Evolutionary conservation across 1,140 invertebrate species (phyloP).

Genomic region (Adelges cooleyi): DNA sequence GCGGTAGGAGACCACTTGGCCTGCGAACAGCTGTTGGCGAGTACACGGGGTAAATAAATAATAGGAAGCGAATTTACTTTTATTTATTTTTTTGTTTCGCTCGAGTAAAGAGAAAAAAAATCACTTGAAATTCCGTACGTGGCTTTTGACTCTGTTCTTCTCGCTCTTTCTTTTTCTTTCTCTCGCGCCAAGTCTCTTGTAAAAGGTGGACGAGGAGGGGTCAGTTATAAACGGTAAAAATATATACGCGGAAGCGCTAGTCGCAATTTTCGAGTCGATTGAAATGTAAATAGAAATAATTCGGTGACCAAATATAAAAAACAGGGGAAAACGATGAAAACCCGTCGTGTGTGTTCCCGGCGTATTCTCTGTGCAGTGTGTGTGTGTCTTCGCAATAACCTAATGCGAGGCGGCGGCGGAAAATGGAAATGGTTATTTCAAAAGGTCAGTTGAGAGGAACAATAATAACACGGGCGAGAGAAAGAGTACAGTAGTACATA

Average conservation of each 20-base stretch:
- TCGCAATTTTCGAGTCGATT: conserved; percentile 20
- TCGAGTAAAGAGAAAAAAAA: conserved; percentile 4
- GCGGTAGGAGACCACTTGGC: conserved; percentile 13
- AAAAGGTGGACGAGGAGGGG: not conserved
- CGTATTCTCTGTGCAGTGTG: not conserved
- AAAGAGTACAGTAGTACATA: too few species aligned
- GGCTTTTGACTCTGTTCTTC: conserved; percentile 1
- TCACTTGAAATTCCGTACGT: conserved; percentile 15
- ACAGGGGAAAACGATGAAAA: conserved; percentile 7
- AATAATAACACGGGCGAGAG: conserved; percentile 23
- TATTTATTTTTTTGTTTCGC: not conserved
- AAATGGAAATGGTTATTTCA: conserved; percentile 23
- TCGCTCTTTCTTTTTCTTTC: too few species aligned
- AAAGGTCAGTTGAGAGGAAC: conserved; percentile 27
- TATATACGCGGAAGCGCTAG: not conserved
- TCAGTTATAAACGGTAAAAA: not conserved
- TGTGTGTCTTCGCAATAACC: conserved; percentile 4
- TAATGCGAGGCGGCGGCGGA: conserved; percentile 3
- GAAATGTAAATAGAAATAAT: conserved; percentile 29
- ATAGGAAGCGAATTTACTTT: conserved; percentile 18
- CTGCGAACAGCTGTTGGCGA: conserved; percentile 24
- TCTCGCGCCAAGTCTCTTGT: too few species aligned
- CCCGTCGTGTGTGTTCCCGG: conserved; percentile 1
- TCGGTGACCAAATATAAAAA: conserved; percentile 9
- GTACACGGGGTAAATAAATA: conserved; percentile 27